Evolutionary conservation across 2,888 invertebrate species (phyloP).

Genomic region (Xanthorhoe spadicearia): DNA sequence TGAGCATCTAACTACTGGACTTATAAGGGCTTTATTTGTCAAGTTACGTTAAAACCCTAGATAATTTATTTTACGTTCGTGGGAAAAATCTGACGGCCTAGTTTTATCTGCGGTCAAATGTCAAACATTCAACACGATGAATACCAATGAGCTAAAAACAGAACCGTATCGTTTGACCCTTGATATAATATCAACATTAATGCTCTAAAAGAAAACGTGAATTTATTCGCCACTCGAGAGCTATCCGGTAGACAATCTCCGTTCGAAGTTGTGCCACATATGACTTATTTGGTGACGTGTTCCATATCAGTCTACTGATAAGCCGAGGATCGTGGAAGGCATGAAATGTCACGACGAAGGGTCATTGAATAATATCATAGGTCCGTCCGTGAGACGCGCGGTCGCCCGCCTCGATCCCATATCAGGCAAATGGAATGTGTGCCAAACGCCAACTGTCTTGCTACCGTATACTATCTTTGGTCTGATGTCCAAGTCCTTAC

Average conservation of each 20-base stretch:
- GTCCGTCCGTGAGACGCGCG: conserved; percentile 69
- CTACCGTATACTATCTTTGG: conserved; percentile 56
- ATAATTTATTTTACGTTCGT: conserved; percentile 31
- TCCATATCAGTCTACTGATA: conserved; percentile 46
- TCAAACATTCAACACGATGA: conserved; percentile 33
- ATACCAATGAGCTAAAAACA: conserved; percentile 27
- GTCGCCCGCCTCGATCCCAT: conserved; percentile 69
- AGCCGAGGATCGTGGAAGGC: conserved; percentile 55
- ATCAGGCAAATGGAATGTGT: conserved; percentile 77
- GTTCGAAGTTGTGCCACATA: conserved; percentile 25
- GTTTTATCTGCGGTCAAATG: conserved; percentile 30
- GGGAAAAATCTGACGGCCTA: conserved; percentile 37
- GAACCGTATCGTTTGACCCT: conserved; percentile 8
- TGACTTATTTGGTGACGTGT: conserved; percentile 46
- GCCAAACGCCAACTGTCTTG: conserved; percentile 71
- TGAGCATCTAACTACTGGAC: no score
- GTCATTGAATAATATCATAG: conserved; percentile 65
- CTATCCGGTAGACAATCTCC: conserved; percentile 32
- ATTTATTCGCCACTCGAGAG: conserved; percentile 27
- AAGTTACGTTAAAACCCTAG: conserved; percentile 9
- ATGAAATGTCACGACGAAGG: conserved; percentile 63
- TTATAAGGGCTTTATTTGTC: conserved; percentile 19
- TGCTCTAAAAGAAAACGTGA: conserved; percentile 19
- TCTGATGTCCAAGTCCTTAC: conserved; percentile 31
- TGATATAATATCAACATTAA: conserved; percentile 18